Percentiles rank a stretch among this genome's conserved stretches.
phyloP scores from a whole-genome alignment of 2,113 vertebrate species.

The Excalfactoria chinensis region DNA sequence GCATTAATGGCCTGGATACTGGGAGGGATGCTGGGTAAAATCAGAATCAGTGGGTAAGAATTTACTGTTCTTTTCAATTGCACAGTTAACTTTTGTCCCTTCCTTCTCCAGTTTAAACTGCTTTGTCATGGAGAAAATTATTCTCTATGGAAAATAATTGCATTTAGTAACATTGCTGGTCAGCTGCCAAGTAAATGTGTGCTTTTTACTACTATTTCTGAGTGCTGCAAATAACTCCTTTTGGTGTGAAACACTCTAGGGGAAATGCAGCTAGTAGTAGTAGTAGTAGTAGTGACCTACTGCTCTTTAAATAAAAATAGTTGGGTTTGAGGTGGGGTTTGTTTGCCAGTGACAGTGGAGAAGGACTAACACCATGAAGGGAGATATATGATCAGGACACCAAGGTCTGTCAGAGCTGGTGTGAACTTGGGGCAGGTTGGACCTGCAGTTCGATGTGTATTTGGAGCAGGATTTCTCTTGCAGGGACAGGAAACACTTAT shows the following conservation, averaged over 20 bases:
- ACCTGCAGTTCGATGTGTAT: background rate
- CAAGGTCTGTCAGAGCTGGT: background rate
- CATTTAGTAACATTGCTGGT: constrained; percentile 4
- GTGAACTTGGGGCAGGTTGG: background rate
- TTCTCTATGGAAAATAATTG: constrained; percentile 23
- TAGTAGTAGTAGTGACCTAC: background rate
- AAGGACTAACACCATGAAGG: background rate
- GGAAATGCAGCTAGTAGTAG: background rate
- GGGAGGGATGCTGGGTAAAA: background rate
- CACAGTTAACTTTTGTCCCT: background rate
- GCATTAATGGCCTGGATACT: background rate
- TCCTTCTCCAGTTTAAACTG: background rate
- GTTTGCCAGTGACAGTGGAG: background rate
- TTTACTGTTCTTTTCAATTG: constrained; percentile 1
- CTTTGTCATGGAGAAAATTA: background rate
- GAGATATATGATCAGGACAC: background rate
- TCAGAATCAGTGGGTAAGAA: background rate
- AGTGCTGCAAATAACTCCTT: background rate
- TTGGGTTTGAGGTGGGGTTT: background rate
- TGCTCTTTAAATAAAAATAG: background rate
- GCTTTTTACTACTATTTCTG: background rate
- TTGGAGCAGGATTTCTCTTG: background rate
- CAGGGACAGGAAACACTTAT: background rate
- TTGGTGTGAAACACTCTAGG: background rate
- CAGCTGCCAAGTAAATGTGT: constrained; percentile 5